Evolutionary conservation across 2,113 vertebrate species (phyloP).

Genomic region (Ciconia boyciana): DNA sequence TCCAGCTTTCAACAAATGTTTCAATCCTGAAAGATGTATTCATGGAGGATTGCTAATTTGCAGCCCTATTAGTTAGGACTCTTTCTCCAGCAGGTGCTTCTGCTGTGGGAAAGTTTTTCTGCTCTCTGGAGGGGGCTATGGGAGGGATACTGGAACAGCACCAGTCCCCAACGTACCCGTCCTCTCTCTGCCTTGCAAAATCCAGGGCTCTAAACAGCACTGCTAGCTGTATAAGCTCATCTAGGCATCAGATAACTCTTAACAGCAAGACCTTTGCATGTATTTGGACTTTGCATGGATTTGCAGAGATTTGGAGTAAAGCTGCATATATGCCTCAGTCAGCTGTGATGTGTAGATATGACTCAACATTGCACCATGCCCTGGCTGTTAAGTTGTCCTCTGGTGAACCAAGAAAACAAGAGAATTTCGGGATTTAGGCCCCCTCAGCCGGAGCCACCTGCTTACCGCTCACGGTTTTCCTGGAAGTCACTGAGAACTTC

Average conservation of each 20-base stretch:
- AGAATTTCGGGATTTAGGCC: constrained; percentile 14
- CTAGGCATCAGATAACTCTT: neutral
- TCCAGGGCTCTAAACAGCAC: neutral
- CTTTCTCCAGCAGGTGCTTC: neutral
- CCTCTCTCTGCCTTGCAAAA: neutral
- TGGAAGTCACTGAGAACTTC: neutral
- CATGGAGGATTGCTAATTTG: constrained; percentile 37
- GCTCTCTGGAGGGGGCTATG: neutral
- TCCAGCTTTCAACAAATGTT: constrained; percentile 54
- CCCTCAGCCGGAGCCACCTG: neutral
- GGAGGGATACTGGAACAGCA: neutral
- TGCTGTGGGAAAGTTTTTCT: neutral
- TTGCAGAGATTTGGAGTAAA: constrained; percentile 30
- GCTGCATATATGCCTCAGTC: neutral
- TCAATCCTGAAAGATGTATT: constrained; percentile 17
- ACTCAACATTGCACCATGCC: constrained; percentile 47
- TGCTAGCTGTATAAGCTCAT: neutral
- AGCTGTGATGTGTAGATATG: neutral
- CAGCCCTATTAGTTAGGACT: neutral
- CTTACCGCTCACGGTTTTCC: neutral
- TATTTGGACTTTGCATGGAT: constrained; percentile 11
- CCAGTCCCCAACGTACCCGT: fast-evolving
- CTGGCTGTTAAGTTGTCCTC: constrained; percentile 32
- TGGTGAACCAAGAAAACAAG: constrained; percentile 34
- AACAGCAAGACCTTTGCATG: neutral